phyloP scores from a whole-genome alignment of 2,888 invertebrate genomes.

The Orthosia incerta region DNA sequence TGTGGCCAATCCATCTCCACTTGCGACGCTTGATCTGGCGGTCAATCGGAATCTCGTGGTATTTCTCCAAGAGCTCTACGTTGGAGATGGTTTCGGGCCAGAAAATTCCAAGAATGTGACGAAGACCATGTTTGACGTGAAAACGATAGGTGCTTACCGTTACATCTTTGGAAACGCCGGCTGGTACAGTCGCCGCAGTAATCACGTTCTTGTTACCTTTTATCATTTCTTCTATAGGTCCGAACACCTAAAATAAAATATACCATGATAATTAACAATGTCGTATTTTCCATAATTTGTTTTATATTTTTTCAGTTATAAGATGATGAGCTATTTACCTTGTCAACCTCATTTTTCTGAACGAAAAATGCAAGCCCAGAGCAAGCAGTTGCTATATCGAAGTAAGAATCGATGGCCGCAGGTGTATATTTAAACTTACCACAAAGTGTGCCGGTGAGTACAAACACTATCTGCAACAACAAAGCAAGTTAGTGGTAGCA shows the following conservation, averaged over 20 bases:
- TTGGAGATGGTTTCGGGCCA: too few species aligned
- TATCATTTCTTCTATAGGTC: slow-evolving; percentile 43
- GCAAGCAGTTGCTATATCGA: slow-evolving; percentile 57
- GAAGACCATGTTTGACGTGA: too few species aligned
- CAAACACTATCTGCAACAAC: slow-evolving; percentile 51
- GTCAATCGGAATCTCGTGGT: too few species aligned
- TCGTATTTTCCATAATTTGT: too few species aligned
- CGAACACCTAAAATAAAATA: slow-evolving; percentile 46
- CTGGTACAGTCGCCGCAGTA: slow-evolving; percentile 8
- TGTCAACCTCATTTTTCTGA: slow-evolving; percentile 20
- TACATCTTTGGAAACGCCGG: slow-evolving; percentile 22
- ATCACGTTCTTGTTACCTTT: slow-evolving; percentile 49
- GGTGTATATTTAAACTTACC: accelerated
- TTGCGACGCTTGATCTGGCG: too few species aligned
- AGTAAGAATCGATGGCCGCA: slow-evolving; percentile 42
- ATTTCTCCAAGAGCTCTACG: too few species aligned
- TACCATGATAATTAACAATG: neutral
- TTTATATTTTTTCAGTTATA: too few species aligned
- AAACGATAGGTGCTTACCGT: slow-evolving; percentile 33
- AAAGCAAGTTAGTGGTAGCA: too few species aligned
- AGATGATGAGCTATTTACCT: slow-evolving; percentile 37
- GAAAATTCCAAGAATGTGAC: too few species aligned
- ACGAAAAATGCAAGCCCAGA: slow-evolving; percentile 38
- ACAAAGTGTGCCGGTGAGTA: slow-evolving; percentile 54
- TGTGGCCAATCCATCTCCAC: too few species aligned